phyloP scores from a whole-genome alignment of 2,888 invertebrate species.

The Rhamnusium bicolor region DNA sequence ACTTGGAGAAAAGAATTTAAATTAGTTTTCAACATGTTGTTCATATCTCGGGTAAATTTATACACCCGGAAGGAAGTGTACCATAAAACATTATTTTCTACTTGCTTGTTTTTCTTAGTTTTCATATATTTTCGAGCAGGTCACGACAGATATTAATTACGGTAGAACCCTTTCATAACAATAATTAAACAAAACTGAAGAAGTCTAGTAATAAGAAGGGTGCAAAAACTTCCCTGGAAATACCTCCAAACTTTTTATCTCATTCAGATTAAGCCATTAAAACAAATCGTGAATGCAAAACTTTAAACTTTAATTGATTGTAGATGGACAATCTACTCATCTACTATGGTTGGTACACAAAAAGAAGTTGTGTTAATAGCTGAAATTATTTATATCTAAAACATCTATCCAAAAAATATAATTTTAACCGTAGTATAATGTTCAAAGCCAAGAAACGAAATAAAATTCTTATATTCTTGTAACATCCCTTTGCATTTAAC shows the following conservation, averaged over 20 bases:
- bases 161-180: neutral
- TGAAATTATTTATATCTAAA: too few relatives aligned
- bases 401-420: too few relatives aligned
- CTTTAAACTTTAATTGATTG: neutral
- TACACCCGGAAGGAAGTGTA: neutral
- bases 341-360: too few relatives aligned
- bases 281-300: conserved; percentile 5
- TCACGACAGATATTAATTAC: conserved; percentile 18
- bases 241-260: neutral
- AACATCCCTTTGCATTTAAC: too few relatives aligned
- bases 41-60: neutral
- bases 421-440: too few relatives aligned
- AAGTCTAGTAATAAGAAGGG: conserved; percentile 1
- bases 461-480: too few relatives aligned
- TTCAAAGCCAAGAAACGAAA: too few relatives aligned
- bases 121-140: neutral
- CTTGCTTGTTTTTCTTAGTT: neutral
- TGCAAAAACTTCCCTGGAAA: neutral
- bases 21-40: neutral
- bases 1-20: neutral
- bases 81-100: neutral
- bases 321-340: neutral
- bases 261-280: conserved; percentile 11
- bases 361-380: too few relatives aligned
- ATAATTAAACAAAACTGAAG: conserved; percentile 17